A percentile compares a stretch with the other conserved stretches of the same genome.
phyloP scores from a whole-genome alignment of 2,113 vertebrate genomes.

The Trematomus loennbergii region DNA sequence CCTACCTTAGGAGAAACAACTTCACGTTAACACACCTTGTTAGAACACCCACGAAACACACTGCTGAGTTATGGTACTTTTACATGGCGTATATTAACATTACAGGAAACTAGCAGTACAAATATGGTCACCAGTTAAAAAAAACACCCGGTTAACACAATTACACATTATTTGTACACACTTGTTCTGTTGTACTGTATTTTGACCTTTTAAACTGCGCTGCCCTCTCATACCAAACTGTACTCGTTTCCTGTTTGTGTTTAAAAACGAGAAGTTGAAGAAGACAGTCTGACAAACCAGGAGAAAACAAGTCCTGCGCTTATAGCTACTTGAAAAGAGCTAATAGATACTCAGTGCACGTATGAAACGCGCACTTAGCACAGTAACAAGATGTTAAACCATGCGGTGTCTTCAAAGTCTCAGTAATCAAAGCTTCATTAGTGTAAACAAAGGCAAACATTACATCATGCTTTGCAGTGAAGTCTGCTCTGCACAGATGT shows the following conservation, averaged over 20 bases:
- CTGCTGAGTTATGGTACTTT: neutral
- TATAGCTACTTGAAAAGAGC: slow-evolving; percentile 40
- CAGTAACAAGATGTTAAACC: slow-evolving; percentile 5
- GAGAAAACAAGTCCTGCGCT: slow-evolving; percentile 26
- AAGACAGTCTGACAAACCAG: slow-evolving; percentile 24
- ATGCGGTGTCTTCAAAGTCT: neutral
- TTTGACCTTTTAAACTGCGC: neutral
- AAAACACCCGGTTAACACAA: slow-evolving; percentile 13
- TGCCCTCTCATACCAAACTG: slow-evolving; percentile 23
- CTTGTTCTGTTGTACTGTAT: slow-evolving; percentile 14
- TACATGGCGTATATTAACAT: neutral
- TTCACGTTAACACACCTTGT: slow-evolving; percentile 10
- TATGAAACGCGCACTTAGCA: neutral
- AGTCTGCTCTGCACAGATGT: slow-evolving; percentile 7
- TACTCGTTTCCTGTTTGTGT: slow-evolving; percentile 47
- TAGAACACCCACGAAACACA: slow-evolving; percentile 32
- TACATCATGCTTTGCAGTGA: neutral
- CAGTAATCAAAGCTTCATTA: slow-evolving; percentile 6
- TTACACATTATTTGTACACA: slow-evolving; percentile 22
- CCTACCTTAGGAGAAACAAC: slow-evolving; percentile 11
- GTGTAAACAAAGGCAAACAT: neutral
- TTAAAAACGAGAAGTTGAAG: slow-evolving; percentile 13
- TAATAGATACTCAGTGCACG: slow-evolving; percentile 5
- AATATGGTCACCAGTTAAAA: slow-evolving; percentile 19
- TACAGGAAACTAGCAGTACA: neutral